Evolutionary conservation across 2,113 vertebrate genomes (phyloP).

Genomic region (Nyctereutes procyonoides): DNA sequence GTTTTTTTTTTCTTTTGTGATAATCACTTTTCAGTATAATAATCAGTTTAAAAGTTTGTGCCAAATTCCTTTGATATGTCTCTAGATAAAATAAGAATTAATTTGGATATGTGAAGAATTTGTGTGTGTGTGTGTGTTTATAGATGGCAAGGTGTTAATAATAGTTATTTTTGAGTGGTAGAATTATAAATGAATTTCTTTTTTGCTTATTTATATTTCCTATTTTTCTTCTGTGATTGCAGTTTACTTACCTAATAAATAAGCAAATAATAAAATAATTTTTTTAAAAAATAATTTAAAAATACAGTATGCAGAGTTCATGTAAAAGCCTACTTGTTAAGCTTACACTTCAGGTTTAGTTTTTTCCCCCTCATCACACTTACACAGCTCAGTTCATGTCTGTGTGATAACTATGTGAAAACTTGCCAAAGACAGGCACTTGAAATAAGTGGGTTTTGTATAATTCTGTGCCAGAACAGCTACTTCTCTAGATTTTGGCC

Average conservation of each 20-base stretch:
- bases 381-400: neutral
- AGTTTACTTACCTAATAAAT: neutral
- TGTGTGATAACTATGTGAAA: neutral
- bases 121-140: neutral
- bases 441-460: neutral
- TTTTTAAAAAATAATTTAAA: no score
- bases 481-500: neutral
- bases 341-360: neutral
- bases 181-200: neutral
- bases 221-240: neutral
- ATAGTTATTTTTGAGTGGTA: neutral
- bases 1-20: neutral
- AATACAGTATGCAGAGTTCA: neutral
- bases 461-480: neutral
- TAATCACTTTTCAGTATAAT: neutral
- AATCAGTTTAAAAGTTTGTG: neutral
- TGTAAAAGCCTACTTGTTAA: neutral
- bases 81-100: constrained; percentile 32
- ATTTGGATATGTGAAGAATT: neutral
- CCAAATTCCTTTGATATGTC: neutral
- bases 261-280: neutral
- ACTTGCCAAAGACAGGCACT: neutral
- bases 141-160: neutral
- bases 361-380: neutral
- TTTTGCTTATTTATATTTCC: constrained; percentile 9